Evolutionary conservation across 1,140 invertebrate genomes (phyloP), one percentile per base, ranked within the genome.

Genomic region (Macrostomum lignano): DNA sequence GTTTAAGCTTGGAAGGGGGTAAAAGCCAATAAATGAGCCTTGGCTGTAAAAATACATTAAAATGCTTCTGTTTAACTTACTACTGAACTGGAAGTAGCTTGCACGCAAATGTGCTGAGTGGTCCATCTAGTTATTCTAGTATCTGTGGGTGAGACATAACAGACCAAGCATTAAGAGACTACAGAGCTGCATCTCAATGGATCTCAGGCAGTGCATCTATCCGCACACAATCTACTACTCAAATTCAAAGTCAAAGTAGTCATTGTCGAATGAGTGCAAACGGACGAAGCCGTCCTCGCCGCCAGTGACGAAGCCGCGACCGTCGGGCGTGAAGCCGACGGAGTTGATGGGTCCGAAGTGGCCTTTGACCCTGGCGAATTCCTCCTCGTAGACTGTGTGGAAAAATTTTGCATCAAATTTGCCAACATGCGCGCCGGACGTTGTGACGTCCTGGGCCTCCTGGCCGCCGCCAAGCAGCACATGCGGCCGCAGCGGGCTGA

Each of bases 321-420:
- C 91, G 65, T 88, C 79, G 7, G 91, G 91, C 65, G 94, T 82
- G 60, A 94, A 96, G 26, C 76, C 75, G 33, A 96, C 66, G 55
- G 77, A 82, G 65, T 99, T 98, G 44, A 99, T 96, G 1, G 91
- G 91, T 44, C 91, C 91, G 51, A 99, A 98, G 63, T 99, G 91
- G 31, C 86, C 88, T 55, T 96, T 96, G 0, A 99, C 71, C 34
- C 84, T 62, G 0, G 73, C 88, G 60, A 98, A 96, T 60, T 98
- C 91, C 59, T 99, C 86, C 62, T 96, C 88, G 53, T 91, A 96
- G n/a, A 98, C 72, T 26, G 94, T 55, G 59, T 96, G 86, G 66
- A 77, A 98, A 57, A 99, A 88, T 28, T 84, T 65, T 3, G 88
- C 81, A 55, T 96, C 88, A 49, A 96, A 98, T 63, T 96, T 94